These are phyloP conservation scores for Hymenochirus boettgeri DNA, from an alignment of 2,113 vertebrate genomes.

Conservation along the genomic window DNA sequence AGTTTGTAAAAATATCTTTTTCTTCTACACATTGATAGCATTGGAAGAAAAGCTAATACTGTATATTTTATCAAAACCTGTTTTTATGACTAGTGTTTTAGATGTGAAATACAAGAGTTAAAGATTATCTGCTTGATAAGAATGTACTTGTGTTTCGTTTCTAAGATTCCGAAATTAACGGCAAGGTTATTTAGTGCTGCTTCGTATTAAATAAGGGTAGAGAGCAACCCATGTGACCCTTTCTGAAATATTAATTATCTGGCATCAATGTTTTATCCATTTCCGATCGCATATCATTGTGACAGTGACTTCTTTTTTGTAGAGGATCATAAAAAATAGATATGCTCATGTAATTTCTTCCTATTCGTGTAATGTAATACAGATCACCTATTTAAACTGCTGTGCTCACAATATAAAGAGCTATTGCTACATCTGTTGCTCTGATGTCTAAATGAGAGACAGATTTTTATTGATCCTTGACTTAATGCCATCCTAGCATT, in stretches of 20 bases:
- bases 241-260: constrained; percentile 52
- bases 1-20: too few relatives aligned
- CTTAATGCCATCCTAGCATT: constrained; percentile 1
- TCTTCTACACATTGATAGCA: too few relatives aligned
- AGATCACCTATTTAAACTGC: constrained; percentile 8
- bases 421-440: constrained; percentile 13
- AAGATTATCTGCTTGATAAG: constrained; percentile 11
- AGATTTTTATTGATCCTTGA: constrained; percentile 18
- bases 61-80: too few relatives aligned
- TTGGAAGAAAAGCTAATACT: too few relatives aligned
- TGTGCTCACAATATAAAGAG: constrained; percentile 11
- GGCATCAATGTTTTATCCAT: constrained; percentile 50
- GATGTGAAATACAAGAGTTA: neutral
- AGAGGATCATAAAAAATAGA: constrained; percentile 41
- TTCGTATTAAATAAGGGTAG: constrained; percentile 45
- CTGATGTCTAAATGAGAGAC: constrained; percentile 16
- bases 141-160: constrained; percentile 19
- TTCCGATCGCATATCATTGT: constrained; percentile 46
- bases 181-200: constrained; percentile 43
- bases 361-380: constrained; percentile 36
- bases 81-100: too few relatives aligned
- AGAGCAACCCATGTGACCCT: constrained; percentile 29
- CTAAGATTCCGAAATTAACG: neutral
- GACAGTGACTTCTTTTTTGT: constrained; percentile 29
- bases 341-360: constrained; percentile 9